Conservation (phyloP, 2,888 invertebrate genomes). For the Hydrotaea diabolus region DNA sequence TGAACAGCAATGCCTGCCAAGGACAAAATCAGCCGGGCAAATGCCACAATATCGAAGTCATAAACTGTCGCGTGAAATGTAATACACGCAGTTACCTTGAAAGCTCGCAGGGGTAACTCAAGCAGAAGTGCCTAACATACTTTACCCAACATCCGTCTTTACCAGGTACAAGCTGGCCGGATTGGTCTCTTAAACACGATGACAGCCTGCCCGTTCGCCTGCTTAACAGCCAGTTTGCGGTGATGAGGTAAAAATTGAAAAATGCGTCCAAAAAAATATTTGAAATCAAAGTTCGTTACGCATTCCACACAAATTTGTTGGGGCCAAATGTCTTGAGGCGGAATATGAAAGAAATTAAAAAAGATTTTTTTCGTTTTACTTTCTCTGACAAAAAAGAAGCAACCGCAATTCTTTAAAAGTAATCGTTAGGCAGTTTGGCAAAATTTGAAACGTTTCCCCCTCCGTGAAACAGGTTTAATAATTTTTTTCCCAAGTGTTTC, state of each 20-base stretch:
- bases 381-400: neutral
- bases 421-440: neutral
- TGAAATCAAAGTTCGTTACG: constrained; percentile 8
- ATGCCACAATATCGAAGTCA: neutral
- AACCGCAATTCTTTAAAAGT: neutral
- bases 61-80: constrained; percentile 12
- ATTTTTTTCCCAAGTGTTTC: too few relatives aligned
- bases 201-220: neutral
- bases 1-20: neutral
- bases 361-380: too few relatives aligned
- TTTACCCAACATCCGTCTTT: neutral
- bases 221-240: too few relatives aligned
- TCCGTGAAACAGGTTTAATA: neutral
- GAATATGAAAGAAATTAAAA: neutral
- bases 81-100: neutral
- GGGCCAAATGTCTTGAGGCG: neutral
- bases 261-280: neutral
- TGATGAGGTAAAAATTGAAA: neutral
- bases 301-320: neutral
- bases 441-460: neutral
- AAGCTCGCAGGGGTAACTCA: neutral
- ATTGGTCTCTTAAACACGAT: neutral
- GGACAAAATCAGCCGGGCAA: neutral
- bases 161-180: neutral
- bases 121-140: constrained; percentile 7